Evolutionary conservation across 2,113 vertebrate genomes (phyloP).

Genomic region (Semnopithecus entellus): DNA sequence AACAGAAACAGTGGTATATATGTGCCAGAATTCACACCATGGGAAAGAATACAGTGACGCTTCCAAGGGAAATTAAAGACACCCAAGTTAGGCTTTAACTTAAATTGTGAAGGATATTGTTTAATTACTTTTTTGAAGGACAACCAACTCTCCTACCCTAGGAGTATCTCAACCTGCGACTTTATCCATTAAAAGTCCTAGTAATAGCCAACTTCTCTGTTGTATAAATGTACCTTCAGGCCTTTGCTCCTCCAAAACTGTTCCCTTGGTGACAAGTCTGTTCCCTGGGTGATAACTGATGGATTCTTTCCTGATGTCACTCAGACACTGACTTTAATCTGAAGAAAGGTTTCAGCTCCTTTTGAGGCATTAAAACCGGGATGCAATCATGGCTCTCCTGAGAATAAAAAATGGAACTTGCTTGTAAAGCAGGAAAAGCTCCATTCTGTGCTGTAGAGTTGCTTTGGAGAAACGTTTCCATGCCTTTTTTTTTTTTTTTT

Average conservation of each 20-base stretch:
- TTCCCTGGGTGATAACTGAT: conserved; percentile 43
- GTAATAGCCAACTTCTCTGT: neutral
- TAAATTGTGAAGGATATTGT: conserved; percentile 1
- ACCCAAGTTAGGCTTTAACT: neutral
- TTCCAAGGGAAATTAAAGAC: conserved; percentile 43
- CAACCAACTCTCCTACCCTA: neutral
- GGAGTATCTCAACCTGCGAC: neutral
- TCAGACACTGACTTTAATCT: conserved; percentile 16
- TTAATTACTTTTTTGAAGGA: conserved; percentile 32
- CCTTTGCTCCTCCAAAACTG: conserved; percentile 38
- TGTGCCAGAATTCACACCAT: neutral
- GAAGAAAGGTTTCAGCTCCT: conserved; percentile 12
- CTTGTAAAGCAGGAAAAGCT: neutral
- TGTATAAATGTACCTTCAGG: conserved; percentile 28
- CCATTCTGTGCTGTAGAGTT: neutral
- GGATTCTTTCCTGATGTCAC: conserved; percentile 39
- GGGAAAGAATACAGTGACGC: neutral
- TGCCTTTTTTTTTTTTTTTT: neutral
- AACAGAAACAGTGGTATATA: neutral
- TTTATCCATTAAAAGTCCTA: conserved; percentile 9
- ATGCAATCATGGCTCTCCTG: neutral
- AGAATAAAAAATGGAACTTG: neutral
- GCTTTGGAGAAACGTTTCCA: neutral
- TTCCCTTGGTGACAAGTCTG: conserved; percentile 61
- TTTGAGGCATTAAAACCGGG: neutral